phyloP scores from a whole-genome alignment of 2,797 vertebrate genomes.

The Myotis pilosus region DNA sequence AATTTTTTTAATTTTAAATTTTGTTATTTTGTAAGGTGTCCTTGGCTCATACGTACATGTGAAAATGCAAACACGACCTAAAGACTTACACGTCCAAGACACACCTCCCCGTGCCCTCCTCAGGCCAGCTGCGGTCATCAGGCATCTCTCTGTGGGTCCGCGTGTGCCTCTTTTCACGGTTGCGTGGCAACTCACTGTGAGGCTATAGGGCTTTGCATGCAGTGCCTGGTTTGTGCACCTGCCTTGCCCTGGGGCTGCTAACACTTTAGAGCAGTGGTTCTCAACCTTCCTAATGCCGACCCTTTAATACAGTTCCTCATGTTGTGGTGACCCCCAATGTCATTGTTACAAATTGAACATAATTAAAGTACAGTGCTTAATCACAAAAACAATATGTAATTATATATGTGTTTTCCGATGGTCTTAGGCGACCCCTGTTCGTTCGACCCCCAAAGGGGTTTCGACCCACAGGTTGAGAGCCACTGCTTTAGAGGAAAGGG shows the following conservation, averaged over 20 bases:
- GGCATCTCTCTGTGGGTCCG: accelerated
- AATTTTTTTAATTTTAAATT: neutral
- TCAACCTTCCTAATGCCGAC: no score
- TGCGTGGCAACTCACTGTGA: neutral
- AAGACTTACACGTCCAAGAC: neutral
- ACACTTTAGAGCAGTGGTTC: neutral
- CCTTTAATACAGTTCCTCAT: no score
- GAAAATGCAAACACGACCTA: neutral
- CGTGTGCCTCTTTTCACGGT: neutral
- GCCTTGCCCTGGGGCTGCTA: neutral
- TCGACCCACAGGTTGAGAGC: no score
- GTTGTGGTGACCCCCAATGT: no score
- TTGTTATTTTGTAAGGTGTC: neutral
- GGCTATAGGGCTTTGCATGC: neutral
- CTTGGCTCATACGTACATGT: neutral
- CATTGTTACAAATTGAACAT: no score
- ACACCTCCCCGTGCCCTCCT: neutral
- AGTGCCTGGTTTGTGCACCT: neutral
- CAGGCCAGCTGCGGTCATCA: neutral
- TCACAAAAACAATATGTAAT: no score
- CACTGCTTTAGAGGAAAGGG: neutral
- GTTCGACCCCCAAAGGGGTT: no score
- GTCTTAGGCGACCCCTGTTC: no score
- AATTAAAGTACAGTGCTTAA: no score
- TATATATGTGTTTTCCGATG: no score